Evolutionary conservation across 2,113 vertebrate species (phyloP), one percentile per base, ranked within the genome.

Genomic region (Chinchilla lanigera): DNA sequence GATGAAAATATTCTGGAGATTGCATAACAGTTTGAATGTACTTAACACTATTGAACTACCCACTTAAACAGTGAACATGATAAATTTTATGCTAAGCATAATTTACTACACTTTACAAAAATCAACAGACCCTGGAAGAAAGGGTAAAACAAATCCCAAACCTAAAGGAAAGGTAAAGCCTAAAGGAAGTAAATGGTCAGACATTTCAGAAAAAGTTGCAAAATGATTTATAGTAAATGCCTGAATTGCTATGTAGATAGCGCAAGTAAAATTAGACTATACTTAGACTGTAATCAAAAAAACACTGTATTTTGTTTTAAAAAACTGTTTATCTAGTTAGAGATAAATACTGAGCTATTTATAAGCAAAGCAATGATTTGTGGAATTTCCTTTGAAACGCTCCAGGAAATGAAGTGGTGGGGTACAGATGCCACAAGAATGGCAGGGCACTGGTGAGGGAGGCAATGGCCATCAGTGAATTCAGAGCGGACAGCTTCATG

Each of bases 251-350:
- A 41, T 17, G 10, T n/a, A 75, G 60, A 71, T 3, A 91, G 35
- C 11, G 61, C 88, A 75, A 90, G 54, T 84, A 84, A 86, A 91
- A 73, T 41, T 75, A 67, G 47, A 86, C 41, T 56, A 56, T 2
- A 11, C 24, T 89, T 73, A 89, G 52, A 92, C 73, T 63, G 73
- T 91, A 93, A 81, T 35, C 63, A 96, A 60, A 28, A 89, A 63
- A 44, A 35, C 0, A 38, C 17, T 93, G 28, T 77, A 38, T 20
- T 69, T 85, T 82, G 30, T 86, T 60, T 71, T 47, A n/a, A 86
- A 56, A 82, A 95, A 30, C 41, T n/a, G 38, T 61, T 84, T 78
- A 71, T 94, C 89, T 83, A 61, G 17, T 81, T 65, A 81, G 52
- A 78, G 6, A n/a, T 54, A 50, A 10, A 90, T 11, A 61, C 19